A percentile compares a stretch with the other conserved stretches of the same genome.
Conservation (phyloP, 2,888 invertebrate genomes). For the Nephrotoma flavescens region DNA sequence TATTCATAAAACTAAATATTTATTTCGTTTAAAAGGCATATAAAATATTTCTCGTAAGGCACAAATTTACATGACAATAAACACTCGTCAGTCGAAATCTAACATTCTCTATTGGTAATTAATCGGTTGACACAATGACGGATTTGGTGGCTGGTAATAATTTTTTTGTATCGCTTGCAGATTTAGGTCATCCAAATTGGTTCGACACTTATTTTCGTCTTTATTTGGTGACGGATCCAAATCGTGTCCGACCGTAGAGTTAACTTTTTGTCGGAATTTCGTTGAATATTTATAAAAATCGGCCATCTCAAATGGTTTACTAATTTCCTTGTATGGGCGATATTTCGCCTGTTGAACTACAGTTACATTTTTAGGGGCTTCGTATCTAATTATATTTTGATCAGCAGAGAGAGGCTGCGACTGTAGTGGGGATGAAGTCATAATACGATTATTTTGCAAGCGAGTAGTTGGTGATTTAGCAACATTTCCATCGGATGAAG, state of each 20-base stretch:
- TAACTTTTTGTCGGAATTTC: conserved; percentile 60
- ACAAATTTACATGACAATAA: not conserved
- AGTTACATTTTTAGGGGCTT: conserved; percentile 70
- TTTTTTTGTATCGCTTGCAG: not conserved
- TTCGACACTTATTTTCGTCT: not conserved
- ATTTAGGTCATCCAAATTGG: not conserved
- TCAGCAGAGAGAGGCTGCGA: not conserved
- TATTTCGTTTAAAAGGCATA: not conserved
- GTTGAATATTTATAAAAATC: conserved; percentile 97
- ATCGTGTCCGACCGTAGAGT: not conserved
- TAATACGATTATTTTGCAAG: not conserved
- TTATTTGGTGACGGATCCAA: not conserved
- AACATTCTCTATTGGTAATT: not conserved
- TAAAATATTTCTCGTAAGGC: not conserved
- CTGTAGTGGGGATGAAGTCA: not conserved
- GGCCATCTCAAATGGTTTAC: conserved; percentile 95
- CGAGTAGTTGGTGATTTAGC: not conserved
- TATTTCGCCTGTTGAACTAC: conserved; percentile 78
- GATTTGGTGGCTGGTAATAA: not conserved
- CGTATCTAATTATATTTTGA: conserved; percentile 37
- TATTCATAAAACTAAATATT: too few species aligned
- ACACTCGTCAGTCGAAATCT: not conserved
- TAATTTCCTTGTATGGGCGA: conserved; percentile 83
- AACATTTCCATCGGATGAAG: not conserved
- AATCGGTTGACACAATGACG: not conserved